Evolutionary conservation across 1,140 invertebrate genomes (phyloP), one percentile per base, ranked within the genome.

Genomic region (Argopecten irradians): DNA sequence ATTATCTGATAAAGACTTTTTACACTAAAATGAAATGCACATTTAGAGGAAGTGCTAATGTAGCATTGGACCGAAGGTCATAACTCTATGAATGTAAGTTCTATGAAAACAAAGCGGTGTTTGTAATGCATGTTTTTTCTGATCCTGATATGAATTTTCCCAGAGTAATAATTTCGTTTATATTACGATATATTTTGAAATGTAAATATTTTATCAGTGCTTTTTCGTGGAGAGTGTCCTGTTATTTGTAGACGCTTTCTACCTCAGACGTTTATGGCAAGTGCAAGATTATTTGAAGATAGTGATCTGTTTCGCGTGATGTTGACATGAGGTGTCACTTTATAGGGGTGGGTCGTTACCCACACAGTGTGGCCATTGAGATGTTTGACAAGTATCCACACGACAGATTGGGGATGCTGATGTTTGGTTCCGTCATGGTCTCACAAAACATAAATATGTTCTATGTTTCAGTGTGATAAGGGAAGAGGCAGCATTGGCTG

Each of bases 151-250:
- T 71, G 55, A 71, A 71, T 71, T 71, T 71, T 71, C 55, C 55
- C 55, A 71, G 55, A 28, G 55, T 71, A 16, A 28, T 71, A 71
- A 28, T 28, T 71, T 71, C 7, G 55, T 71, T 71, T 71, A 71
- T 71, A 71, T 71, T 28, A 22, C n/a, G 55, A 71, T n/a, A 71
- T n/a, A 71, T 71, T 71, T 71, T 28, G 55, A 28, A 71, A 71
- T 71, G 55, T 71, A 71, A 71, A 71, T 71, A 71, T 71, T 71
- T 71, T 71, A 71, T 71, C 55, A 71, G 55, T 28, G n/a, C n/a
- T 71, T 5, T 71, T 71, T 71, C 55, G 55, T 28, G 55, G 55
- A 71, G 55, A 16, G 55, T 71, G 1, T n/a, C 55, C 55, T 71
- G 55, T 71, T 71, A 71, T 71, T 71, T 28, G 55, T 71, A 71